phyloP scores from a whole-genome alignment of 2,888 invertebrate species.

The Acrobasis consociella region DNA sequence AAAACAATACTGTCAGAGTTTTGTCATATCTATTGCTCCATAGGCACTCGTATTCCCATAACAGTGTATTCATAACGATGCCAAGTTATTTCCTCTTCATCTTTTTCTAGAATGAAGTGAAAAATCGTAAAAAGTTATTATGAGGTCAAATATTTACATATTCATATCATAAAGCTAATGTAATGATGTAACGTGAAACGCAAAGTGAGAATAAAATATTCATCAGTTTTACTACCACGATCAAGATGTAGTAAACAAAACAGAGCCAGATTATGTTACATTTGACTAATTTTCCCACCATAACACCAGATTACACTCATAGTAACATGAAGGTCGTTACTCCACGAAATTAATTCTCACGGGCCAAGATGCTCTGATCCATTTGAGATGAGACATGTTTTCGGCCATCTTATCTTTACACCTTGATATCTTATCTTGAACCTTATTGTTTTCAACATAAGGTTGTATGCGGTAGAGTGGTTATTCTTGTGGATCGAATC shows the following conservation, averaged over 20 bases:
- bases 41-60: too few relatives aligned
- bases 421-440: slow-evolving; percentile 29
- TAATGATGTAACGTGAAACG: too few relatives aligned
- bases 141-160: too few relatives aligned
- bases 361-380: slow-evolving; percentile 62
- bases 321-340: slow-evolving; percentile 63
- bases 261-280: slow-evolving; percentile 44
- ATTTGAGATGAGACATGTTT: slow-evolving; percentile 60
- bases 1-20: too few relatives aligned
- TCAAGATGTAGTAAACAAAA: slow-evolving; percentile 26
- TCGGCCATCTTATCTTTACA: slow-evolving; percentile 38
- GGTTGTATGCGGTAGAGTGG: background rate
- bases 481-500: slow-evolving; percentile 54
- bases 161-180: too few relatives aligned
- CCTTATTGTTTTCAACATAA: slow-evolving; percentile 33
- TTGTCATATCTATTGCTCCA: too few relatives aligned
- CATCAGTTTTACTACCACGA: background rate
- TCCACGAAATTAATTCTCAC: slow-evolving; percentile 76
- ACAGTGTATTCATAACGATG: too few relatives aligned
- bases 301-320: slow-evolving; percentile 55
- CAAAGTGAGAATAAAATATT: too few relatives aligned
- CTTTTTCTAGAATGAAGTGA: too few relatives aligned
- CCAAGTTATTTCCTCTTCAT: too few relatives aligned
- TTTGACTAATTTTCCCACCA: slow-evolving; percentile 51
- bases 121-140: too few relatives aligned